Base-by-base conservation (phyloP, 2,888 invertebrate genomes). In the Cheilosia vulpina region DNA sequence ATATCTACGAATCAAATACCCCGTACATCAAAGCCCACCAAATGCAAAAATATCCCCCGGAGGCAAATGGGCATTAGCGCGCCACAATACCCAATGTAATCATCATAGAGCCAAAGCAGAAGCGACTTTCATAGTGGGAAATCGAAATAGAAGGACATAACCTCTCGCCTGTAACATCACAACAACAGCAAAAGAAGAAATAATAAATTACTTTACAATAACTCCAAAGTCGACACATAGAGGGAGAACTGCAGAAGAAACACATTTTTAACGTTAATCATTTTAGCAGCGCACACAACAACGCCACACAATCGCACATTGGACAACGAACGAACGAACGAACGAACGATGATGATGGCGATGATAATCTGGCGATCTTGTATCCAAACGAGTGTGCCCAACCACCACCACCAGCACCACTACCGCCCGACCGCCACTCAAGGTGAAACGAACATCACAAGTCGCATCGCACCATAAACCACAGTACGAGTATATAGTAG, bases 181-280 rank as follows among this genome's bases (percentile, higher is more conserved):
- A 80, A 68, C 65, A 81, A 41, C 75, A 73, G 55, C 47, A 58
- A 19, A 53, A 57, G 60, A 34, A 84, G 69, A 75, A 80, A 80
- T 85, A 80, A 85, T 85, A 85, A 85, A 85, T 85, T 76, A 77
- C 80, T 85, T 85, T 80, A 85, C 85, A 76, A 85, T 85, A 85
- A 85, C 80, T 85, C 80, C 76, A 85, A 76, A 85, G 85, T 85
- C 80, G 80, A 85, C 80, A 80, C 84, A 62, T 66, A 75, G 73
- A 69, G 68, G 65, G 45, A 85, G 57, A 72, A 65, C 72, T 52
- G 19, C 58, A 69, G 47, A 68, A 76, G 57, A 62, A 77, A 66
- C 77, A 73, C 43, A 71, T 72, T 80, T 85, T 80, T 71, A 77
- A 87, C 87, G 87, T 87, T 87, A 87, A 87, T 87, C 87, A 87